Evolutionary conservation across 1,140 invertebrate genomes (phyloP).

Genomic region (Protaetia brevitarsis): DNA sequence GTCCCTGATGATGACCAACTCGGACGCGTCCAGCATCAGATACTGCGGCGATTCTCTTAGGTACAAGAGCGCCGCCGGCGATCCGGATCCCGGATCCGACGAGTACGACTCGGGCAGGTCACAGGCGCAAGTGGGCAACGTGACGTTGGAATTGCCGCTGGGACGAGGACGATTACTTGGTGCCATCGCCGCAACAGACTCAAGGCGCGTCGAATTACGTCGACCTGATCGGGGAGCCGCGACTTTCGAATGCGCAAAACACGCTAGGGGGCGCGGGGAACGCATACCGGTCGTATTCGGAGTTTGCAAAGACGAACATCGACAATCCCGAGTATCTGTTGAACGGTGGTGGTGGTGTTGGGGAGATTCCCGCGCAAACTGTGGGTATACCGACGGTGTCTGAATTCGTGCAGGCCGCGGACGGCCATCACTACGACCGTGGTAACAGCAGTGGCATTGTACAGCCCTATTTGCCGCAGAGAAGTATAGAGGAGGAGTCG

Average conservation of each 20-base stretch:
- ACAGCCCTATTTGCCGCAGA: constrained; percentile 55
- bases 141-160: constrained; percentile 81
- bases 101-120: constrained; percentile 49
- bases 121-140: constrained; percentile 69
- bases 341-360: too few relatives aligned
- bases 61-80: constrained; percentile 48
- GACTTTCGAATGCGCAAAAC: constrained; percentile 48
- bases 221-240: constrained; percentile 77
- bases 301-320: constrained; percentile 66
- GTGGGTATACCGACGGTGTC: constrained; percentile 65
- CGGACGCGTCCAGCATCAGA: constrained; percentile 56
- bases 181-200: constrained; percentile 81
- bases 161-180: constrained; percentile 95
- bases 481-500: constrained; percentile 76
- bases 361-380: constrained; percentile 56
- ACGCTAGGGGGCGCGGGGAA: constrained; percentile 28
- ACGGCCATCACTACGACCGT: constrained; percentile 42
- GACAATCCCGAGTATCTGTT: constrained; percentile 94
- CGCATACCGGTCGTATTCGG: constrained; percentile 32
- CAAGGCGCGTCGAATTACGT: constrained; percentile 69
- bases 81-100: constrained; percentile 40
- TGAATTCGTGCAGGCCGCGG: constrained; percentile 51
- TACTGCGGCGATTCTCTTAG: constrained; percentile 71
- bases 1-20: constrained; percentile 44
- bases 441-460: constrained; percentile 28